Conservation (phyloP, 2,797 vertebrate species). For the Sebastes nivosus region DNA sequence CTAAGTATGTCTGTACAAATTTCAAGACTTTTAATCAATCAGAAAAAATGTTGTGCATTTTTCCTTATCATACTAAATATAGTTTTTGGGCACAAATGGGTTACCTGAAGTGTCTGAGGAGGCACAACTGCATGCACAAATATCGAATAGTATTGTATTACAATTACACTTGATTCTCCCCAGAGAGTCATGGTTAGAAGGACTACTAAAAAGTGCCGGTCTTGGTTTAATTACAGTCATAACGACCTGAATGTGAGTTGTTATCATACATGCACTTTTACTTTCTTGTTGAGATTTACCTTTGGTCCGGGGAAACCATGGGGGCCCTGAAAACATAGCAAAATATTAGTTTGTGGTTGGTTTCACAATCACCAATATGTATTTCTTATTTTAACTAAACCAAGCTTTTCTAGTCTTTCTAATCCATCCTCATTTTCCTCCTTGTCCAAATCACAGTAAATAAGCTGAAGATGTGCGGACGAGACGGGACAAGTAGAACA, state of each 20-base stretch:
- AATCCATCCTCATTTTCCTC: too few species aligned
- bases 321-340: slow-evolving; percentile 87
- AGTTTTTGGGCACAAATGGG: too few species aligned
- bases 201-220: background rate
- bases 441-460: background rate
- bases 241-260: slow-evolving; percentile 7
- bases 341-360: background rate
- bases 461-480: background rate
- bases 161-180: background rate
- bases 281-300: slow-evolving; percentile 80
- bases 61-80: too few species aligned
- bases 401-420: too few species aligned
- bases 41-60: too few species aligned
- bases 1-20: fast-evolving
- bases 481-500: background rate
- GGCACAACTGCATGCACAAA: too few species aligned
- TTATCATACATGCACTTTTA: slow-evolving; percentile 25
- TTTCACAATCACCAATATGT: background rate
- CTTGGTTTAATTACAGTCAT: background rate
- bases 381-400: background rate
- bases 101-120: background rate
- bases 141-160: background rate
- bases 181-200: background rate
- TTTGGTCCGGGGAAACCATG: slow-evolving; percentile 96
- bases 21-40: too few species aligned